These are phyloP conservation scores for Galago senegalensis DNA, from an alignment of 2,797 vertebrate species.

Conservation along the genomic window DNA sequence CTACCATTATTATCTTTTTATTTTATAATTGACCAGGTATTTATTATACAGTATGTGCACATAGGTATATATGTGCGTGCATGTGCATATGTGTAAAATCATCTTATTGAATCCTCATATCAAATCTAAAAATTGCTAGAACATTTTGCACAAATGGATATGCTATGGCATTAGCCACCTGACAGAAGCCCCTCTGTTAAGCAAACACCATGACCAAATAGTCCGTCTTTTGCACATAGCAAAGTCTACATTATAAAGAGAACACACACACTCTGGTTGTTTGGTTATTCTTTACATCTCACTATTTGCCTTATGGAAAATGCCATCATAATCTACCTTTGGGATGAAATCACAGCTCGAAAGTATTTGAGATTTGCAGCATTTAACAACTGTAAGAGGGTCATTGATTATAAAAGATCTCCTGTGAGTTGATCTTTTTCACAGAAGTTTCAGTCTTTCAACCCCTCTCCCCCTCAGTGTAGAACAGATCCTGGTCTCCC, in stretches of 20 bases:
- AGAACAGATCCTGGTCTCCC: neutral
- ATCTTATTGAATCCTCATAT: neutral
- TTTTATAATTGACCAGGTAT: neutral
- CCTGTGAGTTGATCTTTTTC: slow-evolving; percentile 17
- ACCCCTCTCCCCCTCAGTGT: neutral
- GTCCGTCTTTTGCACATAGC: neutral
- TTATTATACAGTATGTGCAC: neutral
- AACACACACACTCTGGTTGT: neutral
- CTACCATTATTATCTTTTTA: neutral
- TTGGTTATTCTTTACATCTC: slow-evolving; percentile 13
- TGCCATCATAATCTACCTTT: neutral
- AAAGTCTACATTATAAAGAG: neutral
- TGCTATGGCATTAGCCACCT: neutral
- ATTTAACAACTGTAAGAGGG: neutral
- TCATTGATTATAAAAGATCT: neutral
- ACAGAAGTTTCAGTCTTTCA: neutral
- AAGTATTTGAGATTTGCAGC: slow-evolving; percentile 10
- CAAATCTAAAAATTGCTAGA: neutral
- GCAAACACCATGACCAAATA: neutral
- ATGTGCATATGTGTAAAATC: neutral
- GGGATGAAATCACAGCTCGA: neutral
- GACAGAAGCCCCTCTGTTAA: neutral
- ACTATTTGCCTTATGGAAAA: neutral
- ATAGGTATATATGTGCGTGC: neutral
- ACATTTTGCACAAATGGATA: neutral